These are phyloP conservation scores for Engystomops pustulosus DNA, from an alignment of 2,113 vertebrate genomes.

Conservation along the genomic window DNA sequence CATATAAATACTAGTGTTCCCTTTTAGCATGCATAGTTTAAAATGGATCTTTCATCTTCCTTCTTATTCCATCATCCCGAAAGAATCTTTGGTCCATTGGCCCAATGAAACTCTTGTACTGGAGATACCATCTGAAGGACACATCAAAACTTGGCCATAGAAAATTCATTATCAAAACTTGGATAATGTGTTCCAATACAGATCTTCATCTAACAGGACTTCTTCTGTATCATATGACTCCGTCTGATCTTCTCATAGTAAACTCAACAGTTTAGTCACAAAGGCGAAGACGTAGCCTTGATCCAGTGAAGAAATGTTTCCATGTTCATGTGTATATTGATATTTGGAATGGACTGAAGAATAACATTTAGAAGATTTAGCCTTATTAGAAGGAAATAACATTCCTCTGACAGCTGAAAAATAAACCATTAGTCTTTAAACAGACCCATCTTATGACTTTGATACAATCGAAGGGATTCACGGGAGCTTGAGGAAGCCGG, in stretches of 20 bases:
- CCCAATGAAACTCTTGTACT: neutral
- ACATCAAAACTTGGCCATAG: neutral
- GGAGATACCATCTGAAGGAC: neutral
- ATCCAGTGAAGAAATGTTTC: conserved; percentile 6
- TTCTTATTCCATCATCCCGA: no score
- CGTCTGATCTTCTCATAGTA: no score
- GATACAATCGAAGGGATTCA: conserved; percentile 36
- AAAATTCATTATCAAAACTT: no score
- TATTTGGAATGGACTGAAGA: conserved; percentile 15
- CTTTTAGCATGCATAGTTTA: no score
- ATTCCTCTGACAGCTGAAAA: conserved; percentile 36
- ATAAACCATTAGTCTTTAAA: conserved; percentile 40
- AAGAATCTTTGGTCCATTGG: neutral
- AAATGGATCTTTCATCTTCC: no score
- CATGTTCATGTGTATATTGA: conserved; percentile 36
- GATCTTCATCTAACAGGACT: no score
- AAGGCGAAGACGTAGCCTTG: neutral
- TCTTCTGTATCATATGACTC: no score
- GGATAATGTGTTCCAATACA: no score
- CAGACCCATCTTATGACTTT: neutral
- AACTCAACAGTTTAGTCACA: neutral
- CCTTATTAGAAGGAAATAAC: conserved; percentile 31
- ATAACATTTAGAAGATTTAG: conserved; percentile 42
- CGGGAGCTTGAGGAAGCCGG: neutral
- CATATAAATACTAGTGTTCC: no score